Evolutionary conservation across 2,888 invertebrate species (phyloP).

Genomic region (Xestia rhomboidea): DNA sequence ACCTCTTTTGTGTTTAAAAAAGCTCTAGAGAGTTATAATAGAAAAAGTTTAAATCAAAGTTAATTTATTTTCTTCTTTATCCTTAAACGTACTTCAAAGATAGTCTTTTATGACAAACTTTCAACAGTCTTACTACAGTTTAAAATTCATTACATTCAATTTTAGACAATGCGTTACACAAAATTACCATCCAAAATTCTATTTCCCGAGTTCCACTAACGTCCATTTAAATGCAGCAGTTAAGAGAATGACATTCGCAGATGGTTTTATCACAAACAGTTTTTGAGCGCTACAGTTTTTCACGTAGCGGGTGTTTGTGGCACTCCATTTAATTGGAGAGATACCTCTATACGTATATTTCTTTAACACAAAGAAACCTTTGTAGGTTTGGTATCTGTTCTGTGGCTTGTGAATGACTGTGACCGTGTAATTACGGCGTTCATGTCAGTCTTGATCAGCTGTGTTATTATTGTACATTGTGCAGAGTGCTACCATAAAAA

Average conservation of each 20-base stretch:
- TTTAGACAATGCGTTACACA: neutral
- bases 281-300: conserved; percentile 66
- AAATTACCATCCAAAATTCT: conserved; percentile 12
- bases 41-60: conserved; percentile 41
- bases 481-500: neutral
- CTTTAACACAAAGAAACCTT: conserved; percentile 72
- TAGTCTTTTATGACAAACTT: neutral
- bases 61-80: conserved; percentile 15
- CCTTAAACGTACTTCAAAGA: conserved; percentile 4
- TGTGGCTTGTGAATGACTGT: conserved; percentile 1
- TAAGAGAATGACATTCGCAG: conserved; percentile 65
- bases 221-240: conserved; percentile 63
- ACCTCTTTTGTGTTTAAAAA: conserved; percentile 13
- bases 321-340: conserved; percentile 82
- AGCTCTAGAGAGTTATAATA: conserved; percentile 27
- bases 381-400: conserved; percentile 62
- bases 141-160: neutral
- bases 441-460: neutral
- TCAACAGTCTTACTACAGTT: neutral
- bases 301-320: conserved; percentile 74
- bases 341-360: conserved; percentile 73
- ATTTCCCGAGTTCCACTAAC: conserved; percentile 16
- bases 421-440: conserved; percentile 28
- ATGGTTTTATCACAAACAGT: conserved; percentile 72
- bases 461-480: neutral